These are phyloP conservation scores for Perca schrenkii DNA, from an alignment of 2,113 vertebrate genomes.

Conservation along the genomic window DNA sequence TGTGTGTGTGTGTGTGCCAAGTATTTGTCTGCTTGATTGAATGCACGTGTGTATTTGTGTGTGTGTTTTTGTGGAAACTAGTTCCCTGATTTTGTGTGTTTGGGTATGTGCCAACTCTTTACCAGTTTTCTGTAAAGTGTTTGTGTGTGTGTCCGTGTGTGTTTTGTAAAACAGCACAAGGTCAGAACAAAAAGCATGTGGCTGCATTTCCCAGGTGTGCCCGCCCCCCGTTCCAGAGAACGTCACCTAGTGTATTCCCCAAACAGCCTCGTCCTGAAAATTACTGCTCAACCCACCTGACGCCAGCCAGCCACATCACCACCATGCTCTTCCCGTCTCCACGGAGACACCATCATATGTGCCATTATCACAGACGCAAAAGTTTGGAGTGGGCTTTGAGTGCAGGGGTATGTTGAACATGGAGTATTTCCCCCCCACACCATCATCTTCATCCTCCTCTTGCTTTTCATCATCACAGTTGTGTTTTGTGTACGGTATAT, in stretches of 20 bases:
- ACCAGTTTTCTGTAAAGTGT: conserved; percentile 13
- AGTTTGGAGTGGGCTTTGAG: conserved; percentile 13
- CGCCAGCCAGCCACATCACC: conserved; percentile 25
- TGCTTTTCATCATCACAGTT: neutral
- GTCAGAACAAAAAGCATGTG: conserved; percentile 53
- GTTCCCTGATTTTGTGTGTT: conserved; percentile 25
- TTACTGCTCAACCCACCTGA: conserved; percentile 55
- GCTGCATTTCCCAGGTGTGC: conserved; percentile 57
- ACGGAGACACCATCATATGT: conserved; percentile 34
- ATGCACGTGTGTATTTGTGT: conserved; percentile 24
- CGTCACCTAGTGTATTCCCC: conserved; percentile 55
- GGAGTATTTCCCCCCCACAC: neutral
- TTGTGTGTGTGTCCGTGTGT: neutral
- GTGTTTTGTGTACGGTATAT: neutral
- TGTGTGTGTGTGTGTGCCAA: conserved; percentile 18
- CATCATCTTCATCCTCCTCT: conserved; percentile 7
- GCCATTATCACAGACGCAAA: conserved; percentile 37
- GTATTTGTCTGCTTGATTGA: conserved; percentile 38
- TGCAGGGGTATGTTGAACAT: neutral
- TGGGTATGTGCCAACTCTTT: conserved; percentile 18
- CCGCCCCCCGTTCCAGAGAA: conserved; percentile 42
- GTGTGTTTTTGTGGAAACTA: conserved; percentile 29
- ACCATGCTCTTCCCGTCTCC: conserved; percentile 1
- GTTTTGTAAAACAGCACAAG: conserved; percentile 44
- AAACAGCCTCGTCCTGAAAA: conserved; percentile 45